A percentile compares a stretch with the other conserved stretches of the same genome.
phyloP scores from a whole-genome alignment of 2,888 invertebrate species.

The Mimumesa dahlbomi region DNA sequence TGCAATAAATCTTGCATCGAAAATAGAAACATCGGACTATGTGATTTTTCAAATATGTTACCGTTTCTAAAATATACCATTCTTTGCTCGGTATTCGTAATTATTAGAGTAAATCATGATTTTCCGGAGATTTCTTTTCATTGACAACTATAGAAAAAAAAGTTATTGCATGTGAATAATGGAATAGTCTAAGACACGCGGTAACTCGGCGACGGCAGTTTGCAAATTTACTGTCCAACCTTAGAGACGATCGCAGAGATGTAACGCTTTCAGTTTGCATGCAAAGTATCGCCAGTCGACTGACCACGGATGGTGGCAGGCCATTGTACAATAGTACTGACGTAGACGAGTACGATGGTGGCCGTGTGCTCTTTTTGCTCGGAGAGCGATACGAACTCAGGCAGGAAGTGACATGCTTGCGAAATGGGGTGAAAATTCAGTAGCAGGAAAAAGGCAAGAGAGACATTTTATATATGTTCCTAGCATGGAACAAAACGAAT shows the following conservation, averaged over 20 bases:
- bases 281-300: conserved; percentile 65
- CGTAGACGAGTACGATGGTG: conserved; percentile 38
- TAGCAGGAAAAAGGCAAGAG: conserved; percentile 51
- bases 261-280: conserved; percentile 67
- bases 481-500: conserved; percentile 13
- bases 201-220: conserved; percentile 52
- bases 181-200: conserved; percentile 40
- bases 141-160: neutral
- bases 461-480: conserved; percentile 19
- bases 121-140: neutral
- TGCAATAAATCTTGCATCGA: conserved; percentile 68
- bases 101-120: no score
- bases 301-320: conserved; percentile 57
- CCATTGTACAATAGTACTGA: conserved; percentile 57
- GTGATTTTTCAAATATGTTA: no score
- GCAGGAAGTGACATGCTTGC: conserved; percentile 66
- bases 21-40: no score
- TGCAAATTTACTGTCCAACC: conserved; percentile 60
- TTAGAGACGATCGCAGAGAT: conserved; percentile 44
- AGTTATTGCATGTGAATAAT: conserved; percentile 28
- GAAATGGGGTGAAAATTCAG: conserved; percentile 70
- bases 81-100: no score
- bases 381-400: conserved; percentile 62
- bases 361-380: conserved; percentile 47
- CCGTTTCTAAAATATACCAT: no score